Evolutionary conservation across 2,888 invertebrate genomes (phyloP), one percentile per base, ranked within the genome.

Genomic region (Galeruca laticollis): DNA sequence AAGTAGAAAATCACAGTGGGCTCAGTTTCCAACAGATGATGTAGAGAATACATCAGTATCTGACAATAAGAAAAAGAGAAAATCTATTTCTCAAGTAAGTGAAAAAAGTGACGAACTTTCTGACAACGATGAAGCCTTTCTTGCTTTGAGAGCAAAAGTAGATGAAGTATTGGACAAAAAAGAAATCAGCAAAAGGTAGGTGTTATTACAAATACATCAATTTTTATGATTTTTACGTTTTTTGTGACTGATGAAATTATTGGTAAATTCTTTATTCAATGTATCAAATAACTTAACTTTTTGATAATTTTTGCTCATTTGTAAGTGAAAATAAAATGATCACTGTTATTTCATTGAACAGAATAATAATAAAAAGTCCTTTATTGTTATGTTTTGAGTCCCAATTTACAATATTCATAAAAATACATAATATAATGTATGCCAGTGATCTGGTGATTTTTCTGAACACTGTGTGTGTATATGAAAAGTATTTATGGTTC

Each of bases 1-100:
- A 65, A 86, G 86, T 74, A 84, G 86, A 59, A 86, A 86, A 76
- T 85, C 86, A 4, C 84, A 86, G 63, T 89, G 89, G 89, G 89
- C 89, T 80, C 87, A 88, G 69, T 89, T 90, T 83, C 87, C 89
- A 33, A 74, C 26, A 33, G 66, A 31, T 26, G 64, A 40, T 31
- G 37, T 68, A 21, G 40, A 2, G 15, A 59, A 65, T 69, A 64
- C 69, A 69, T n/a, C 47, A 43, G 54, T 65, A 60, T 56, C 57
- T 61, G 54, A 68, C 57, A 72, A 71, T 59, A 59, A 47, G 33
- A 66, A 72, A 10, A 54, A 47, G 31, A 69, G 54, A 35, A 37
- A 33, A 18, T 18, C 40, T 20, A 18, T 26, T 59, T 33, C n/a
- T 11, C 8, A 18, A 35, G 18, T n/a, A 4, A 18, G 37, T 52